These are phyloP conservation scores for Hyposoter didymator DNA, from an alignment of 2,888 invertebrate species.

Conservation along the genomic window DNA sequence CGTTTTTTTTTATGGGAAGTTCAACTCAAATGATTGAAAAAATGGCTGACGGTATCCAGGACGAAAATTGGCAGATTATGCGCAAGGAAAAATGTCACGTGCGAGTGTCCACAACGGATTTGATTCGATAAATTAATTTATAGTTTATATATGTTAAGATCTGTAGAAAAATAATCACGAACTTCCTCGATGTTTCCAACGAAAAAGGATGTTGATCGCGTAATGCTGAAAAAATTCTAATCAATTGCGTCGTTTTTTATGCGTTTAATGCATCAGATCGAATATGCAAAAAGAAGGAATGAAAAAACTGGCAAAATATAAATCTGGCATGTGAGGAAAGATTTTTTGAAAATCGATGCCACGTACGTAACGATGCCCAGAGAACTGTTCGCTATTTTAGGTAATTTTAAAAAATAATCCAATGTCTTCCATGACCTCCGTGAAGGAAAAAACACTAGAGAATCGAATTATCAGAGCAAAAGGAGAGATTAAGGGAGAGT, in stretches of 20 bases:
- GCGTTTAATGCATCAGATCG: constrained; percentile 18
- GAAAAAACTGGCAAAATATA: not conserved
- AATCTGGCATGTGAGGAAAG: not conserved
- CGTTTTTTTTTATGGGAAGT: too few relatives aligned
- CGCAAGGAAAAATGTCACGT: not conserved
- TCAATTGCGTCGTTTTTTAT: not conserved
- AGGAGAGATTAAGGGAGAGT: constrained; percentile 57
- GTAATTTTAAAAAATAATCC: constrained; percentile 72
- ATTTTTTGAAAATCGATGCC: not conserved
- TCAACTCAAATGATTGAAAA: too few relatives aligned
- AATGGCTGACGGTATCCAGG: not conserved
- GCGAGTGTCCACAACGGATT: not conserved
- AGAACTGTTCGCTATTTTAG: constrained; percentile 72
- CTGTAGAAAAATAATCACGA: not conserved
- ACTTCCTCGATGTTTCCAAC: not conserved
- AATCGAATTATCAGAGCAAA: constrained; percentile 54
- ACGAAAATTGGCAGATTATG: not conserved
- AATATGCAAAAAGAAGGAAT: not conserved
- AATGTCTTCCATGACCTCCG: constrained; percentile 77
- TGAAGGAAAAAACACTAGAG: constrained; percentile 57
- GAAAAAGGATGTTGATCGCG: not conserved
- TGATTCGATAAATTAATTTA: not conserved
- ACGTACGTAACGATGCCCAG: not conserved
- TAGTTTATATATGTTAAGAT: not conserved
- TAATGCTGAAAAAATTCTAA: not conserved